Evolutionary conservation across 2,888 invertebrate genomes (phyloP), one percentile per base, ranked within the genome.

Genomic region (Drosophila atripex): DNA sequence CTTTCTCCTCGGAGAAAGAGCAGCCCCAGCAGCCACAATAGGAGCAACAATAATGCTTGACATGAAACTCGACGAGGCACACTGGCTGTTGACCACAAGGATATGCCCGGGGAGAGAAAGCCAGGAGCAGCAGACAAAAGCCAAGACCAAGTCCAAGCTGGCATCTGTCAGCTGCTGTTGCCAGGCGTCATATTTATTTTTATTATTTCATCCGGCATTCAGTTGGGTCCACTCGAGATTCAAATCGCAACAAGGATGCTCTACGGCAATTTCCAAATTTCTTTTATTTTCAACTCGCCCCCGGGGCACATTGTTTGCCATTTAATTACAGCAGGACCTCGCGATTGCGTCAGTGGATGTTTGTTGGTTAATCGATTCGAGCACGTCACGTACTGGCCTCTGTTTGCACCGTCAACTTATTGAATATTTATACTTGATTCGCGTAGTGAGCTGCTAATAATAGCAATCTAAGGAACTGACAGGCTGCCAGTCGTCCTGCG

Each of bases 241-340:
- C 69, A 50, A 72, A 70, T 70, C 73, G 53, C 52, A 18, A 11
- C 14, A 25, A 30, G 68, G 64, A 46, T 68, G 68, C 72, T 69
- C 30, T 18, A 80, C 71, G 73, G 79, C 61, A 82, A 82, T 85
- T 82, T 82, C 73, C 68, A 82, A 82, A 80, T 23, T 84, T 56
- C 61, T 47, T 55, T 57, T 69, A 56, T 79, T 75, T 61, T 55
- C 61, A 58, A 53, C 64, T 52, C 65, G 68, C 71, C 65, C 50
- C 35, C 38, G 21, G 12, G 43, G 18, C 11, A 41, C 51, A 47
- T 52, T 35, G 25, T 41, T 53, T 84, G 80, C 69, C 82, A 78
- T 87, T 76, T 80, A 80, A 80, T 80, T 80, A 87, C 71, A 55
- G 45, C 54, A 38, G 32, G 49, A 43, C 47, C 43, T 30, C 53